phyloP scores from a whole-genome alignment of 1,140 invertebrate species.

The Limonius californicus region DNA sequence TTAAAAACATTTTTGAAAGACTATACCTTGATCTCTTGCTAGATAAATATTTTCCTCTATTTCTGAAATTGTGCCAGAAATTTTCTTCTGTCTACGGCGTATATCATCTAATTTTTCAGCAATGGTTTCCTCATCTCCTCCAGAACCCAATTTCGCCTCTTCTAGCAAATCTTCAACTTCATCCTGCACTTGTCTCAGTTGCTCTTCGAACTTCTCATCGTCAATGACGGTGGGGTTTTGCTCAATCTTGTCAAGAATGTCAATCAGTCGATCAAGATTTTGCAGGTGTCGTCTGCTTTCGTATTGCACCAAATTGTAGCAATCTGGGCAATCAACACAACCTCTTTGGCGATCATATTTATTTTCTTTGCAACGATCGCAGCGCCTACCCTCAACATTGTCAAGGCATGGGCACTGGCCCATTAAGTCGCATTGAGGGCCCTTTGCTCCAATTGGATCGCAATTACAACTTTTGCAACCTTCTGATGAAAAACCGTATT shows the following conservation, averaged over 20 bases:
- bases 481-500: slow-evolving; percentile 84
- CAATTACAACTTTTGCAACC: slow-evolving; percentile 87
- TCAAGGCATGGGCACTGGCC: slow-evolving; percentile 89
- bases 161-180: slow-evolving; percentile 57
- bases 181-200: slow-evolving; percentile 68
- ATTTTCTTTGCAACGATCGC: slow-evolving; percentile 91
- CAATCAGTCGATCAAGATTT: slow-evolving; percentile 59
- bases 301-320: slow-evolving; percentile 90
- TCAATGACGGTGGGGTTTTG: slow-evolving; percentile 61
- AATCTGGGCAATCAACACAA: slow-evolving; percentile 86
- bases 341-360: slow-evolving; percentile 81
- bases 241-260: slow-evolving; percentile 44
- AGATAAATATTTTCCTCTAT: slow-evolving; percentile 40
- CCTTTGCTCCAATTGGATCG: slow-evolving; percentile 80
- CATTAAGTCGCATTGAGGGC: slow-evolving; percentile 74
- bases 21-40: slow-evolving; percentile 31
- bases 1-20: background rate
- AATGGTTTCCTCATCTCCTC: slow-evolving; percentile 53
- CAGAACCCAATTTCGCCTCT: slow-evolving; percentile 37
- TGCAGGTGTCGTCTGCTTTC: slow-evolving; percentile 76
- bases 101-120: slow-evolving; percentile 58
- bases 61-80: slow-evolving; percentile 44
- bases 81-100: slow-evolving; percentile 54
- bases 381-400: slow-evolving; percentile 87
- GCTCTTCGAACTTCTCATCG: slow-evolving; percentile 64